Evolutionary conservation across 2,888 invertebrate species (phyloP), one percentile per base, ranked within the genome.

Genomic region (Craniophora ligustri): DNA sequence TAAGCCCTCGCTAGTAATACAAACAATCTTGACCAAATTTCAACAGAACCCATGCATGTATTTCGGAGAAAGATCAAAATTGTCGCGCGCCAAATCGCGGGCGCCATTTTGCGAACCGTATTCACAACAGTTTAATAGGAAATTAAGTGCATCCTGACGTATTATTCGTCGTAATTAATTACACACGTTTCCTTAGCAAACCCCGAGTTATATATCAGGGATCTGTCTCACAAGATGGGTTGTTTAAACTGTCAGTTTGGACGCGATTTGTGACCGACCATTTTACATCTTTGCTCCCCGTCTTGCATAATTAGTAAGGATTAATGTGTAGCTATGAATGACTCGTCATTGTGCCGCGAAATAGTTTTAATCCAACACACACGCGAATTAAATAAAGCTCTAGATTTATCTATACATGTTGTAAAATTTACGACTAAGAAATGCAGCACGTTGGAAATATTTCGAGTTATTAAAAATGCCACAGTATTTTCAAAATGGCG

Each of bases 291-390:
- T 89, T 87, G 87, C 90, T 89, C 86, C 85, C 78, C 86, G 87
- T 87, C 89, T 89, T 90, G 89, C 88, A 88, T 92, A 92, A 93
- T 92, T 92, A 92, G 91, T 87, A 80, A 85, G 88, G 88, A 92
- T 92, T 92, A 92, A 92, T 91, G 89, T 79, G 82, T 72, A 75
- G 83, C 87, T 88, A 87, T 89, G 89, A 88, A 85, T 85, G 91
- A 89, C 82, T 87, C 83, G 86, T 85, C 88, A 84, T 87, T 87
- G 85, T 80, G 74, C 78, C 77, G 82, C 78, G 76, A 80, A 85
- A 86, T 87, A 85, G 79, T 80, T 81, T 83, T 84, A 79, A 82
- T 82, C 81, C 78, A 72, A 49, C 72, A 68, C 57, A 74, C 66
- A 56, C 67, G 68, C 60, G 59, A 67, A 69, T 69, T 69, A 67